Evolutionary conservation across 37 sponge, comb jelly and placozoan species (phyloP), one percentile per base, ranked within the genome.

Genomic region (Tethya wilhelma): DNA sequence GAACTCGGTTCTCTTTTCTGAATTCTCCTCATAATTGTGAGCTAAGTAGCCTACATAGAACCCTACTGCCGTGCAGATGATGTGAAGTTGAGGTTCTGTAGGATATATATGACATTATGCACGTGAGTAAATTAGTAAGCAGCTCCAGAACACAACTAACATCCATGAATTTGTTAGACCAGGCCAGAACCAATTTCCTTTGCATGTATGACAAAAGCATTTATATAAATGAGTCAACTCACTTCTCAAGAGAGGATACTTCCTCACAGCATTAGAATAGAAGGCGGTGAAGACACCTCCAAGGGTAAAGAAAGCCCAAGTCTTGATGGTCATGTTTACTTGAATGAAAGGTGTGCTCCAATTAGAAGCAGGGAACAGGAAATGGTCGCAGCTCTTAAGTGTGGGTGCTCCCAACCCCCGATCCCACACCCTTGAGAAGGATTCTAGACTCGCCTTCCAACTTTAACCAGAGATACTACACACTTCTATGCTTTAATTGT

Each of bases 221-320:
- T 7, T 29, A 23, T 70, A n/a, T 9, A 70, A n/a, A n/a, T n/a
- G n/a, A n/a, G 3, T 30, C 3, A 69, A 49, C 79, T 76, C 62
- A 93, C 93, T 93, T 93, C 93, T 85, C 29, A 80, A 22, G 3
- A 93, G 69, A 11, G 90, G 93, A 30, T 77, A 82, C 56, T 34
- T 65, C 45, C 93, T 81, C 22, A 89, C 86, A 6, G 83, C 93
- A 59, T 93, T 93, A 29, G 80, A 72, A 44, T 82, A 93, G 46
- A 53, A 64, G n/a, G 91, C 90, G 19, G 83, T 78, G 57, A 89
- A 93, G 38, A 93, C 25, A 29, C 93, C 93, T 38, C 87, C 93
- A 71, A 40, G 33, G 1, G 87, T 86, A 65, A 89, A 93, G 56
- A 85, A 93, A 1, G 59, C 75, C 73, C 71, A 73, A 30, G 93